Evolutionary conservation across 2,797 vertebrate genomes (phyloP).

Genomic region (Gymnoscopelus braueri): DNA sequence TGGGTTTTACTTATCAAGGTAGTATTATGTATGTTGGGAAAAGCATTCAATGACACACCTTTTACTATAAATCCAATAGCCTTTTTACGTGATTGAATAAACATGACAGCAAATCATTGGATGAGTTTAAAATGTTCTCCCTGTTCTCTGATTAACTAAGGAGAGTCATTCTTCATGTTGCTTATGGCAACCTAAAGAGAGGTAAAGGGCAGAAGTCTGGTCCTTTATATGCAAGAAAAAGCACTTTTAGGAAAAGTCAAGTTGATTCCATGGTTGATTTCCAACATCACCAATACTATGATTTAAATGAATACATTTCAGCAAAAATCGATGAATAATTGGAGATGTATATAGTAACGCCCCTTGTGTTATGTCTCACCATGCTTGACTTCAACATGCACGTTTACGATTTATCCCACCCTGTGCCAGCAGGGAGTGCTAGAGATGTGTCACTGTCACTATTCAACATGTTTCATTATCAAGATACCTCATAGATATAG

Average conservation of each 20-base stretch:
- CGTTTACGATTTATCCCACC: not conserved
- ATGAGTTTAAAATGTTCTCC: not conserved
- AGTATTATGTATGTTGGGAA: too few species aligned
- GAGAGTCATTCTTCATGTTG: not conserved
- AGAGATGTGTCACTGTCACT: not conserved
- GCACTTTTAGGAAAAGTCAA: not conserved
- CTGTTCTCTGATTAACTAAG: not conserved
- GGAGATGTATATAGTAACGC: not conserved
- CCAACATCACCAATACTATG: not conserved
- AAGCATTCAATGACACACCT: too few species aligned
- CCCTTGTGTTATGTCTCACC: not conserved
- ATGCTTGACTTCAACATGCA: not conserved
- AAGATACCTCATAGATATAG: not conserved
- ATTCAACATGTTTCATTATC: constrained; percentile 2
- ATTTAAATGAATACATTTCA: not conserved
- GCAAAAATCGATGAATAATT: not conserved
- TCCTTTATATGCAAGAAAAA: not conserved
- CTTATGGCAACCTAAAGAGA: too few species aligned
- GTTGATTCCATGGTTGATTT: not conserved
- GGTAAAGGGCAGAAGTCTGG: too few species aligned
- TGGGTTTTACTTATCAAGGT: not conserved
- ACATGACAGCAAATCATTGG: not conserved
- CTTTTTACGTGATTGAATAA: not conserved
- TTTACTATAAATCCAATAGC: too few species aligned
- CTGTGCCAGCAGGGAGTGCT: not conserved